These are phyloP conservation scores for Stramonita haemastoma DNA, from an alignment of 2,888 invertebrate genomes.

Conservation along the genomic window DNA sequence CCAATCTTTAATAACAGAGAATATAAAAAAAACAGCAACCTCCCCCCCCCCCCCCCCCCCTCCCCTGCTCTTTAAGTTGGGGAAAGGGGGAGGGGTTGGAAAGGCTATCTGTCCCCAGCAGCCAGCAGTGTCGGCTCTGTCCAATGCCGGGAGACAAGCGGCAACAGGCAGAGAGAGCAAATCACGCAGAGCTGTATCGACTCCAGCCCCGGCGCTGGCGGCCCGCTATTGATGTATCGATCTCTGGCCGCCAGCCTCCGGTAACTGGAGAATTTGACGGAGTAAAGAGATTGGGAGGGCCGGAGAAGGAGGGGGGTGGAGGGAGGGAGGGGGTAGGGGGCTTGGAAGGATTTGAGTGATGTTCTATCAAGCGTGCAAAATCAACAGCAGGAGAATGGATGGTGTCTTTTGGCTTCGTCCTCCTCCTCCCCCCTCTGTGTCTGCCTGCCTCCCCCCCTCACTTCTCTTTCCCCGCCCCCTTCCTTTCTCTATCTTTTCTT, in stretches of 20 bases:
- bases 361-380: neutral
- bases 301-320: neutral
- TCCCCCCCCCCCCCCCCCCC: no score
- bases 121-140: no score
- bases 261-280: neutral
- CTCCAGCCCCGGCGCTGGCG: neutral
- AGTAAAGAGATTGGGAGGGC: neutral
- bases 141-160: no score
- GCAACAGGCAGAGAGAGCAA: no score
- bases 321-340: neutral
- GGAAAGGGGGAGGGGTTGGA: no score
- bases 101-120: no score
- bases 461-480: neutral
- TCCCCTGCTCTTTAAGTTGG: no score
- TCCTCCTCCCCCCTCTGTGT: no score
- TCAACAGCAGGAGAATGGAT: neutral
- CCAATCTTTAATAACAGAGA: no score
- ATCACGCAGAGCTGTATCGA: neutral
- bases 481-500: neutral
- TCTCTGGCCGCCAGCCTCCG: neutral
- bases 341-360: neutral
- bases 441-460: no score
- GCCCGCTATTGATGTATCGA: slow-evolving; percentile 6
- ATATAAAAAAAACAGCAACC: no score
- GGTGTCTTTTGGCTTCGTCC: neutral